phyloP scores from a whole-genome alignment of 2,888 invertebrate genomes.

The Xestia ashworthii region DNA sequence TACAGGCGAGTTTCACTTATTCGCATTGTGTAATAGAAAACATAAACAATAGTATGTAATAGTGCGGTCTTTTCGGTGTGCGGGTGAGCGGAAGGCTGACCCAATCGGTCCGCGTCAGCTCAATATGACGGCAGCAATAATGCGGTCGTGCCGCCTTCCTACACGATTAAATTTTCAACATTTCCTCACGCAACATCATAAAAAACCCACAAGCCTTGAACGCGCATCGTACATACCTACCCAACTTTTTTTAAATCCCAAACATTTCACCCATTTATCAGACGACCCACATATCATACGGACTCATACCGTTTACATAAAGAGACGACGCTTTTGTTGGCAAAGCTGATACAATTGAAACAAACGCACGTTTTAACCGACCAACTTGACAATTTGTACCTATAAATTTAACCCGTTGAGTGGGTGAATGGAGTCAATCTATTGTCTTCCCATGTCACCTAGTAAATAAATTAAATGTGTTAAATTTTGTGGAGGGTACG shows the following conservation, averaged over 20 bases:
- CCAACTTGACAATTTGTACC: conserved; percentile 66
- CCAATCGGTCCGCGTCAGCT: conserved; percentile 80
- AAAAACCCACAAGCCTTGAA: conserved; percentile 67
- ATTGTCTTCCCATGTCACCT: conserved; percentile 60
- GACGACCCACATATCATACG: conserved; percentile 71
- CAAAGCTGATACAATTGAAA: conserved; percentile 76
- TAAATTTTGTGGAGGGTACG: conserved; percentile 22
- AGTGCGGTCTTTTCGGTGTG: conserved; percentile 67
- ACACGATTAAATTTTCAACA: conserved; percentile 85
- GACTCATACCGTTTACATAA: conserved; percentile 72
- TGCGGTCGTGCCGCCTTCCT: conserved; percentile 75
- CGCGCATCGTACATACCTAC: conserved; percentile 54
- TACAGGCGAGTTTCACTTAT: conserved; percentile 48
- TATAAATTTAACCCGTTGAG: conserved; percentile 66
- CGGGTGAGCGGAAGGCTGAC: conserved; percentile 71
- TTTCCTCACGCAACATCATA: conserved; percentile 77
- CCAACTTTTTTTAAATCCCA: conserved; percentile 66
- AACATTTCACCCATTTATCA: conserved; percentile 69
- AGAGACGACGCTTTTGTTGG: conserved; percentile 74
- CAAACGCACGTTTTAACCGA: conserved; percentile 72
- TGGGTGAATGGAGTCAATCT: conserved; percentile 58
- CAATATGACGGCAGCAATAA: conserved; percentile 84
- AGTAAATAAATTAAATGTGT: conserved; percentile 57
- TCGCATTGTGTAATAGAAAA: conserved; percentile 59
- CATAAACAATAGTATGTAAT: conserved; percentile 68